Percentiles rank a stretch among this genome's conserved stretches.
These are phyloP conservation scores for Ochropleura plecta DNA, from an alignment of 2,888 invertebrate genomes.

Conservation along the genomic window DNA sequence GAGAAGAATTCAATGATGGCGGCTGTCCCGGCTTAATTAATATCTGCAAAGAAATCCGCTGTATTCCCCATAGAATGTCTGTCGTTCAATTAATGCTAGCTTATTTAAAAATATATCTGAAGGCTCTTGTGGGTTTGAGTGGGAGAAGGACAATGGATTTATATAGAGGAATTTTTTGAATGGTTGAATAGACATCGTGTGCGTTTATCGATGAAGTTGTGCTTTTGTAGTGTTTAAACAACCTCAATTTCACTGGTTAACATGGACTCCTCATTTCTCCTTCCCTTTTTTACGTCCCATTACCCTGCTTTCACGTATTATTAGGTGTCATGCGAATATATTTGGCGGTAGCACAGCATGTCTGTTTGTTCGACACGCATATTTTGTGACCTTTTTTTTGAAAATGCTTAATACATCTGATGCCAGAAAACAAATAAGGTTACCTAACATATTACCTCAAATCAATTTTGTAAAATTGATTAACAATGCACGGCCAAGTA, in stretches of 20 bases:
- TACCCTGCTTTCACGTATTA: too few species aligned
- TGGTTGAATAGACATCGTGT: not conserved
- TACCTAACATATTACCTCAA: not conserved
- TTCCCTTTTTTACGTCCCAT: too few species aligned
- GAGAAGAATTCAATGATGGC: constrained; percentile 44
- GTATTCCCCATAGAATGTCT: constrained; percentile 47
- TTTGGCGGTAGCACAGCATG: not conserved
- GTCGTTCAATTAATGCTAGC: constrained; percentile 47
- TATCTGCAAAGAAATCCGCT: constrained; percentile 46
- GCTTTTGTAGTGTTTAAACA: not conserved
- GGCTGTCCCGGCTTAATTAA: constrained; percentile 51
- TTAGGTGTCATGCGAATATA: not conserved
- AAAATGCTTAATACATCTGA: not conserved
- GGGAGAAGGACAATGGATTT: constrained; percentile 3
- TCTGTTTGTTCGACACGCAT: not conserved
- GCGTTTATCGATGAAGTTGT: not conserved
- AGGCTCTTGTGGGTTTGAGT: constrained; percentile 17
- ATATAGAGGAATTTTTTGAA: constrained; percentile 1
- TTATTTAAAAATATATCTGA: constrained; percentile 35
- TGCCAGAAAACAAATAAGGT: not conserved
- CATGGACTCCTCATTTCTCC: not conserved
- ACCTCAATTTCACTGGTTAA: not conserved
- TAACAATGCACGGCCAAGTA: not conserved
- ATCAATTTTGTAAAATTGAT: not conserved
- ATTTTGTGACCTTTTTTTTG: not conserved